Evolutionary conservation across 2,797 vertebrate species (phyloP).

Genomic region (Amazona finschi): DNA sequence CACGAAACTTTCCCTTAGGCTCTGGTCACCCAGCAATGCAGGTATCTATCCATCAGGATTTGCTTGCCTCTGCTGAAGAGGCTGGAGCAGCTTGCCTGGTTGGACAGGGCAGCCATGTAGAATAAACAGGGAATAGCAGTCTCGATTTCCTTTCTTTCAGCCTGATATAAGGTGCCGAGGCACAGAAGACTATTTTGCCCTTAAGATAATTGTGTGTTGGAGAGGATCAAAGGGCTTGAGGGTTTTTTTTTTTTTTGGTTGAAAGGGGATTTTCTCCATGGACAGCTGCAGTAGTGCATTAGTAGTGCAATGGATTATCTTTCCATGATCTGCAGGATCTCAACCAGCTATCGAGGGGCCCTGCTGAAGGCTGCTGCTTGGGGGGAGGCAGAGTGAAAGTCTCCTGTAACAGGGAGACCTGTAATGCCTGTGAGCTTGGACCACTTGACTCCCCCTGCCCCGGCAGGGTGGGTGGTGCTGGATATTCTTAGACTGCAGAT

Average conservation of each 20-base stretch:
- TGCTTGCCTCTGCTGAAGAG: not conserved
- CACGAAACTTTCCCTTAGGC: not conserved
- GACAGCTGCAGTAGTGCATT: constrained; percentile 54
- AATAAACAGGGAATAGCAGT: constrained; percentile 41
- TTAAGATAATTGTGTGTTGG: constrained; percentile 65
- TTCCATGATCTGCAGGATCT: constrained; percentile 60
- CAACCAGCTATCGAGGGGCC: constrained; percentile 44
- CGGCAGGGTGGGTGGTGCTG: not conserved
- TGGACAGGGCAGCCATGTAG: not conserved
- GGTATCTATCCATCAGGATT: not conserved
- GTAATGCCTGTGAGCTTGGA: not conserved
- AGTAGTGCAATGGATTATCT: constrained; percentile 53
- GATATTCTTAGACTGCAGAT: constrained; percentile 30
- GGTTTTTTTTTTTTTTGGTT: not conserved
- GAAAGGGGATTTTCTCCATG: constrained; percentile 63
- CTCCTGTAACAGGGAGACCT: constrained; percentile 10
- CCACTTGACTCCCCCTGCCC: constrained; percentile 6
- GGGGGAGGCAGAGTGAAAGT: constrained; percentile 50
- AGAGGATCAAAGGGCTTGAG: constrained; percentile 62
- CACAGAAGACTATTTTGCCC: constrained; percentile 54
- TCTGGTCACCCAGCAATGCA: not conserved
- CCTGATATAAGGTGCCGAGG: not conserved
- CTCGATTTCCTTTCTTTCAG: constrained; percentile 47
- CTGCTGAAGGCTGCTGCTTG: constrained; percentile 25
- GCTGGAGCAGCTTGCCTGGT: not conserved